Evolutionary conservation across 2,113 vertebrate genomes (phyloP), one percentile per base, ranked within the genome.

Genomic region (Lophotis ruficrista): DNA sequence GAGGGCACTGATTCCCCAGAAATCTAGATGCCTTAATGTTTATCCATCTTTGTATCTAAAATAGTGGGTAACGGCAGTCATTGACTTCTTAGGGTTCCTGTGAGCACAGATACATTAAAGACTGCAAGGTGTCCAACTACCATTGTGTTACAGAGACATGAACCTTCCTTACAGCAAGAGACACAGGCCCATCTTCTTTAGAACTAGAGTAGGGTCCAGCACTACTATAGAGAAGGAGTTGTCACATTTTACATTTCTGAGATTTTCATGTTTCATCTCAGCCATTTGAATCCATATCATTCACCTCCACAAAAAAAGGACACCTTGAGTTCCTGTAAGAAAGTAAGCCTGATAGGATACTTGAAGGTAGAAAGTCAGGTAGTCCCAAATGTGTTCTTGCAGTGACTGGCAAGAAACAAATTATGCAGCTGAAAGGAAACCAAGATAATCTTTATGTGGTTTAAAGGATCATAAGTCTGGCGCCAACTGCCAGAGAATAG

Each of bases 401-500:
- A 91, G 47, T 0, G 2, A 93, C 54, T 62, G 68, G 65, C 57
- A 65, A 76, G 65, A 89, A 89, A 82, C 51, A 58, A 90, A 92
- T 84, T 84, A 57, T 4, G 9, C 17, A 70, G 45, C 61, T 92
- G 91, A 92, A 83, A 72, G 73, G 69, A 87, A 90, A 91, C 45
- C 12, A 8, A 94, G 83, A 83, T 81, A 37, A 94, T 82, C 48
- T 89, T 61, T 25, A 3, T 83, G 80, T 65, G 70, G 57, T 70
- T 94, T 83, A 87, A 95, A 92, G 65, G 58, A 69, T 61, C 51
- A 12, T 50, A 87, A 87, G 86, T 35, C 86, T 93, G 94, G 91
- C 69, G 45, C 94, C 83, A 0, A 69, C 72, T 69, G 80, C 43
- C 51, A 93, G 83, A 77, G 80, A 93, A 75, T 10, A 78, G 57